Evolutionary conservation across 2,888 invertebrate genomes (phyloP), one percentile per base, ranked within the genome.

Genomic region (Diaperis boleti): DNA sequence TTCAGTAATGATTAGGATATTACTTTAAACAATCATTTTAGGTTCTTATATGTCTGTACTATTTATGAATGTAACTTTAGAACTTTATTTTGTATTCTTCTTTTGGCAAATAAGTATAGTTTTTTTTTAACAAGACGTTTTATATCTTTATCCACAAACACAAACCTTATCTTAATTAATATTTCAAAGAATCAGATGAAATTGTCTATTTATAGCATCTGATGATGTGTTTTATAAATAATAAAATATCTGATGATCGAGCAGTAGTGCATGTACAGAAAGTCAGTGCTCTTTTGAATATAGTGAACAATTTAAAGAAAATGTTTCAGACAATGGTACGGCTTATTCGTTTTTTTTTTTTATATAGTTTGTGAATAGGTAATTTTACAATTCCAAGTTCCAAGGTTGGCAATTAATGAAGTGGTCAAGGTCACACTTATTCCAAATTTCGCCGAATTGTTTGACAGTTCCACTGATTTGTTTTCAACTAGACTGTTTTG

Each of bases 391-490:
- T 31, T 11, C 11, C 22, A 18, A 26, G 1, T 14, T 49, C 11
- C 35, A 11, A 49, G 3, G 49, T 49, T 49, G 49, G 49, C 11
- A 49, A 33, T 33, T 33, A 33, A 13, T 6, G 2, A 2, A 22
- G 22, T 6, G 33, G 33, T 33, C 33, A 33, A 11, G 33, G 33
- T 33, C 35, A 35, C 33, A 18, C 18, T 22, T 22, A 33, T 8
- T 35, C 22, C 35, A 33, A 18, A 50, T 10, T 17, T 35, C 15
- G 33, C 39, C 14, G 14, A n/a, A 35, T 50, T 42, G 10, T 57
- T 57, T 57, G 57, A 47, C 57, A 44, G 15, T 47, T 42, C n/a
- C n/a, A 44, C 11, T 20, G 15, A 44, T 56, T 57, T 45, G 45
- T 45, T 47, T 47, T 39, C 13, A 33, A 7, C 17, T 7, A 15